phyloP scores from a whole-genome alignment of 2,113 vertebrate genomes.

The Ibidorhyncha struthersii region DNA sequence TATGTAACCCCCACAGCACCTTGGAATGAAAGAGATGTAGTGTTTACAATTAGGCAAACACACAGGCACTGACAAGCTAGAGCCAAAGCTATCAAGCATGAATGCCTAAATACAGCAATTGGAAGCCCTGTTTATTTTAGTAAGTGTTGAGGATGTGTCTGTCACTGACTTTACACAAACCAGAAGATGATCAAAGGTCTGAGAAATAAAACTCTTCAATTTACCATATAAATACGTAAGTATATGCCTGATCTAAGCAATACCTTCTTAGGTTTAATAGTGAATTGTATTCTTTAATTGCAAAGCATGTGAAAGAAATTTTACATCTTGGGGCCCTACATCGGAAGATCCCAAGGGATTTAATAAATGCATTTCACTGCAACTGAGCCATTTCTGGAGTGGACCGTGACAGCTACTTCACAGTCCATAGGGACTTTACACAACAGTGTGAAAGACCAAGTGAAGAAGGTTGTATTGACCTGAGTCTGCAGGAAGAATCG shows the following conservation, averaged over 20 bases:
- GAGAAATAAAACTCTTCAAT: not conserved
- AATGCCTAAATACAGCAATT: not conserved
- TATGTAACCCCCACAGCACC: not conserved
- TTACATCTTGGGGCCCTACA: not conserved
- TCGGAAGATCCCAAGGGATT: not conserved
- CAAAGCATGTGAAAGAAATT: not conserved
- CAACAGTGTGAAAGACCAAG: not conserved
- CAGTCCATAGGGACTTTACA: not conserved
- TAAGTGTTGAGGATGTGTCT: not conserved
- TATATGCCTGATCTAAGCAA: not conserved
- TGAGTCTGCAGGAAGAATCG: conserved; percentile 2
- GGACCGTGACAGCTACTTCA: not conserved
- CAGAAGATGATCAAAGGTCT: not conserved
- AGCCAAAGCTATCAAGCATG: not conserved
- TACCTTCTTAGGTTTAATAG: not conserved
- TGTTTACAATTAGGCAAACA: not conserved
- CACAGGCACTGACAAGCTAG: not conserved
- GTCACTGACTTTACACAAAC: not conserved
- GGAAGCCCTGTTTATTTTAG: not conserved
- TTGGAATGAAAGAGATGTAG: not conserved
- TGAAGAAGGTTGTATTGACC: not conserved
- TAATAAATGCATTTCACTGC: not conserved
- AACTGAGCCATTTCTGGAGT: not conserved
- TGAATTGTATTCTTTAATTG: not conserved
- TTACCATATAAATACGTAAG: not conserved